These are phyloP conservation scores for Dermochelys coriacea DNA, from an alignment of 2,797 vertebrate genomes.

Conservation along the genomic window DNA sequence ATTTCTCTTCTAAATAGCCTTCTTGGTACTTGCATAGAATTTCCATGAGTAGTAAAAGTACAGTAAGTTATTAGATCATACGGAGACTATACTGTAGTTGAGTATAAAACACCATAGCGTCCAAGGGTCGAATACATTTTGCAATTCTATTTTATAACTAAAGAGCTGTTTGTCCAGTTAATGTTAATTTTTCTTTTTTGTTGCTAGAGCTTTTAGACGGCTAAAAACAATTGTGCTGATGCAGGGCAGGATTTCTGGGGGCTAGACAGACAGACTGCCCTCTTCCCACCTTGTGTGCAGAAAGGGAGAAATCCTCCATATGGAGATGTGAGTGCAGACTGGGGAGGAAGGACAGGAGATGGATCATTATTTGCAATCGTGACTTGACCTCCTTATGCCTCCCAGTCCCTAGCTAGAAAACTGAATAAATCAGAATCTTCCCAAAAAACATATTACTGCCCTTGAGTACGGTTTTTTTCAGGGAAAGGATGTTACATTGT, in stretches of 20 bases:
- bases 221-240: background rate
- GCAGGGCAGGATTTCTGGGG: background rate
- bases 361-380: background rate
- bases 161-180: slow-evolving; percentile 4
- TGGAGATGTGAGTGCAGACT: background rate
- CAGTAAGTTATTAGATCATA: background rate
- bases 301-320: background rate
- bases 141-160: background rate
- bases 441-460: background rate
- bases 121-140: background rate
- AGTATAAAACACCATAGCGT: background rate
- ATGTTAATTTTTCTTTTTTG: background rate
- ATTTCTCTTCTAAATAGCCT: slow-evolving; percentile 7
- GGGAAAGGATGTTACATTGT: background rate
- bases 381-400: background rate
- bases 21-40: background rate
- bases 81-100: background rate
- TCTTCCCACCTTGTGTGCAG: background rate
- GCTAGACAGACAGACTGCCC: background rate
- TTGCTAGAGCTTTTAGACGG: background rate
- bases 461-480: background rate
- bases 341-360: background rate
- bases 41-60: background rate
- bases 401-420: background rate
- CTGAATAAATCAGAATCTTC: background rate